phyloP scores from a whole-genome alignment of 2,888 invertebrate species.

The Dasysyrphus albostriatus region DNA sequence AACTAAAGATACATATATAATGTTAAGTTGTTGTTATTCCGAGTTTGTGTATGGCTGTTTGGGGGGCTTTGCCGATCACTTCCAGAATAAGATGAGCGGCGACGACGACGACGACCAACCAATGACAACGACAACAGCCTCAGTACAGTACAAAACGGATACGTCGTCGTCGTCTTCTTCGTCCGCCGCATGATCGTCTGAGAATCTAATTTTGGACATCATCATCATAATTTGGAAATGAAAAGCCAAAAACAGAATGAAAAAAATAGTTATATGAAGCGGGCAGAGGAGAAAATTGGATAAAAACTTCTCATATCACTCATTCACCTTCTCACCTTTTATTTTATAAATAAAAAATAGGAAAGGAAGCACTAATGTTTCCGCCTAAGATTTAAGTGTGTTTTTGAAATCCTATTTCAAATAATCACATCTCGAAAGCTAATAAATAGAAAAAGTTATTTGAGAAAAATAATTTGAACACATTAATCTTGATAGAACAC shows the following conservation, averaged over 20 bases:
- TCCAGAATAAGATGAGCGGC: conserved; percentile 57
- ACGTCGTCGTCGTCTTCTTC: conserved; percentile 9
- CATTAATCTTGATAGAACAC: conserved; percentile 26
- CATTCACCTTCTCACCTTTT: conserved; percentile 61
- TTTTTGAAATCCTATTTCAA: conserved; percentile 64
- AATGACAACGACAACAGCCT: background rate
- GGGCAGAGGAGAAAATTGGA: conserved; percentile 15
- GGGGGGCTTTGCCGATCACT: conserved; percentile 47
- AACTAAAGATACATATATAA: background rate
- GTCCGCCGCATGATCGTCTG: conserved; percentile 8
- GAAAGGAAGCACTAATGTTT: conserved; percentile 50
- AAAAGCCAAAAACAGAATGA: conserved; percentile 26
- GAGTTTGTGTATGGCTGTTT: conserved; percentile 39
- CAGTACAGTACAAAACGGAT: conserved; percentile 52
- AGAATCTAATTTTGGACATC: conserved; percentile 62
- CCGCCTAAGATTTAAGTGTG: conserved; percentile 60
- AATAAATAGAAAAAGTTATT: conserved; percentile 45
- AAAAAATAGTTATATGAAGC: background rate
- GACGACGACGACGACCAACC: conserved; percentile 26
- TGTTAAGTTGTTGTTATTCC: conserved; percentile 32
- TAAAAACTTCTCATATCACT: conserved; percentile 57
- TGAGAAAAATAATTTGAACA: conserved; percentile 23
- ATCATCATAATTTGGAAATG: conserved; percentile 50
- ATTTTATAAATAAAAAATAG: conserved; percentile 44
- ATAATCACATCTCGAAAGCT: conserved; percentile 47